Evolutionary conservation across 2,113 vertebrate genomes (phyloP).

Genomic region (Petrocephalus microphthalmus): DNA sequence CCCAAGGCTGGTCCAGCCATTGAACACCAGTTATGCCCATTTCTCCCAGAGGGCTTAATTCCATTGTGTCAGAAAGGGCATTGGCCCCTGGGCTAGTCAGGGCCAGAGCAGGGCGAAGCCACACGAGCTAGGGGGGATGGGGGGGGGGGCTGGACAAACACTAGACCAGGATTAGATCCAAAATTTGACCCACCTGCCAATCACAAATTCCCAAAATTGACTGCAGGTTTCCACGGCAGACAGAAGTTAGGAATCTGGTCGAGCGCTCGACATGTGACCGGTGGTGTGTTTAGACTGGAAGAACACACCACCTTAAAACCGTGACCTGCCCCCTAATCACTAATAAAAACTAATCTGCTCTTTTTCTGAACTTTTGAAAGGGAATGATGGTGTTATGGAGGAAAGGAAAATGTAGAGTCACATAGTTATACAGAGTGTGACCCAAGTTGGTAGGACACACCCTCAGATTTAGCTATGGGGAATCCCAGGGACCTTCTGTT

Average conservation of each 20-base stretch:
- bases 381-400: neutral
- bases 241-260: neutral
- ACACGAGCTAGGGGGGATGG: constrained; percentile 20
- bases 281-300: constrained; percentile 25
- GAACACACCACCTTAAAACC: constrained; percentile 26
- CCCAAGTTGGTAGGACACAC: neutral
- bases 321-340: constrained; percentile 16
- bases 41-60: constrained; percentile 24
- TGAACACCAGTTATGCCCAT: constrained; percentile 30
- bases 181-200: constrained; percentile 36
- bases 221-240: constrained; percentile 36
- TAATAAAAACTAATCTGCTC: constrained; percentile 12
- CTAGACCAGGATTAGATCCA: constrained; percentile 34
- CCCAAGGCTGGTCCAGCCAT: constrained; percentile 14
- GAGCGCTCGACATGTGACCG: constrained; percentile 28
- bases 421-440: neutral
- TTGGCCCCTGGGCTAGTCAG: constrained; percentile 21
- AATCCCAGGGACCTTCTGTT: too few species aligned
- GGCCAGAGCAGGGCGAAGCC: constrained; percentile 13
- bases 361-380: neutral
- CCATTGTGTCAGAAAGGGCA: constrained; percentile 27
- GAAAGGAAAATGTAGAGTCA: neutral
- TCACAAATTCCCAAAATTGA: constrained; percentile 37
- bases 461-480: too few species aligned
- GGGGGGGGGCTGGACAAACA: constrained; percentile 27